Base-by-base conservation (phyloP, 2,113 vertebrate species). In the Sylvilagus bachmani region DNA sequence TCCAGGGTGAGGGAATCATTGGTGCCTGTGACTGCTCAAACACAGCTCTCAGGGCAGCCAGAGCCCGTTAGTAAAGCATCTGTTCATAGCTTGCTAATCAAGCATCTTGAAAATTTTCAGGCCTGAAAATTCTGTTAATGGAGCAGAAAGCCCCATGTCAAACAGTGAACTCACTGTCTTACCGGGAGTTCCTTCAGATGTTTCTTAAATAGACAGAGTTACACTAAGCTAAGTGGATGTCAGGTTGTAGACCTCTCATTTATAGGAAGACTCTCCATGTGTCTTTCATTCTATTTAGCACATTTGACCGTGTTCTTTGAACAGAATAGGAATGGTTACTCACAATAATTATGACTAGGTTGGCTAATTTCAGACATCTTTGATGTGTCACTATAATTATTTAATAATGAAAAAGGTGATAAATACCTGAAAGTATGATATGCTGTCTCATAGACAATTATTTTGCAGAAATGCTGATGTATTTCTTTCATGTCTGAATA, bases 381-480 rank as follows among this genome's bases (percentile, higher is more conserved):
- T 77, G 16, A 90, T 93, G 17, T 44, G 24, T 88, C 55, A 87
- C 84, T 90, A 73, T 80, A 87, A 73, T 83, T 61, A 78, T 36
- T 74, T 71, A 86, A 83, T 81, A 64, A 51, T 66, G 36, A 75
- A 80, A 81, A 74, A 5, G 22, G 55, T 36, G 73, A 79, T 92
- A 78, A 89, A 71, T 12, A 55, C 25, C 27, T 83, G 69, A 91
- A 79, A 95, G 71, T 78, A 49, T 1, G 49, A 70, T 67, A 10
- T 67, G 53, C 14, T 90, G 27, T 88, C 8, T 83, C 71, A 81
- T 66, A 67, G 22, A 49, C 11, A 86, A 2, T 64, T 84, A 67
- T 58, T 94, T 95, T 84, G 16, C 64, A 94, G 77, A 96, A 84
- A 53, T 88, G 10, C 53, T 75, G 79, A 73, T 90, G 6, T 67